Percentiles rank a stretch among this genome's conserved stretches.
Evolutionary conservation across 2,888 invertebrate genomes (phyloP).

Genomic region (Drosophila stalkeri): DNA sequence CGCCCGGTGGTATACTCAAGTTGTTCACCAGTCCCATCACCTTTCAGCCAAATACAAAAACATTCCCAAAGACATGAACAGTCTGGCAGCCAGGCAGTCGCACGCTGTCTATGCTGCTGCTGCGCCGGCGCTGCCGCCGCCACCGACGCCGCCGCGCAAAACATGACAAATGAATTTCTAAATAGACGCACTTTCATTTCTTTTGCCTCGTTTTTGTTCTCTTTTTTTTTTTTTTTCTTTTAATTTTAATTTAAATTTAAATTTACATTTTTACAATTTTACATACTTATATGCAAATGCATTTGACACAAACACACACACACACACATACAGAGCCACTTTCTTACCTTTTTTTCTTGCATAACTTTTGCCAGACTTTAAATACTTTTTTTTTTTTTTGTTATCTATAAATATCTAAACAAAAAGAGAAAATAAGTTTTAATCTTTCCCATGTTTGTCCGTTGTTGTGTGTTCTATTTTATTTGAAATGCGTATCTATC

Average conservation of each 20-base stretch:
- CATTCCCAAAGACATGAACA: constrained; percentile 85
- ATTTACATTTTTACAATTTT: too few relatives aligned
- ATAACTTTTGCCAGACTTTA: constrained; percentile 12
- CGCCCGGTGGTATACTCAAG: constrained; percentile 83
- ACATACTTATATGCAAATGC: background rate
- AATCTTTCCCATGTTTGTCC: background rate
- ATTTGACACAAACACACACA: constrained; percentile 10
- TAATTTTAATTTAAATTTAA: too few relatives aligned
- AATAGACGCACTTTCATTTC: constrained; percentile 44
- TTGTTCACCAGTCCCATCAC: constrained; percentile 84
- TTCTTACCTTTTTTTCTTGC: constrained; percentile 27
- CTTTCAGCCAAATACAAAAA: constrained; percentile 85
- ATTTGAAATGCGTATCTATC: constrained; percentile 3
- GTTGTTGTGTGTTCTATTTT: constrained; percentile 26
- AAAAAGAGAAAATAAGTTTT: background rate
- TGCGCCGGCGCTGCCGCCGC: constrained; percentile 78
- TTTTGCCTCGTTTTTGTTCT: background rate
- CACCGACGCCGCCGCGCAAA: constrained; percentile 85
- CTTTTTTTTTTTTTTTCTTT: background rate
- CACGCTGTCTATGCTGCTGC: constrained; percentile 52
- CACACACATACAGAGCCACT: constrained; percentile 14
- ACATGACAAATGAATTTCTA: constrained; percentile 85
- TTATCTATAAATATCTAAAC: background rate
- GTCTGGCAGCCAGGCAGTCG: constrained; percentile 58
- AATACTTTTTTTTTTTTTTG: background rate